Evolutionary conservation across 2,888 invertebrate genomes (phyloP), one percentile per base, ranked within the genome.

Genomic region (Hesperia comma): DNA sequence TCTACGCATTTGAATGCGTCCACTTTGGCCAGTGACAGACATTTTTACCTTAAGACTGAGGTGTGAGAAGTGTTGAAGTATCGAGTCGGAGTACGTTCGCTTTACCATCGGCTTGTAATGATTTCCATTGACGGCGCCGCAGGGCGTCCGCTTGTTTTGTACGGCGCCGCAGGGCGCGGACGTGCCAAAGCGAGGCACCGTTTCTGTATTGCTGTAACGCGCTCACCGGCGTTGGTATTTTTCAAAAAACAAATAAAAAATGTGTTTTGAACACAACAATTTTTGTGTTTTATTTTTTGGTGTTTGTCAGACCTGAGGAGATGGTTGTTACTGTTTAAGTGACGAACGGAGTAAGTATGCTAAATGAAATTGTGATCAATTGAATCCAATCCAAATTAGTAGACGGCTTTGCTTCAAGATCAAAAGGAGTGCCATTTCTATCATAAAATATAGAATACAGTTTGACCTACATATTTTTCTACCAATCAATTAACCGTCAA

Each of bases 211-310:
- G 76, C 78, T 82, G 78, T 77, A 87, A 82, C 87, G 82, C 80
- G 74, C 75, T 87, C 89, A 90, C 71, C 91, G 83, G 80, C 86
- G 89, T 86, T 88, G 80, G 87, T 87, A 90, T 90, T 92, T 92
- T 92, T 90, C 90, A 91, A 91, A 92, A 92, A 92, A 85, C 90
- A 88, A 79, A 79, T 79, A 90, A 90, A 90, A 92, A 92, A 90
- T 81, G 92, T 92, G 92, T 92, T 92, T 90, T 86, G 80, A 92
- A 92, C 92, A 92, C 92, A 90, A 92, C 92, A 92, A 80, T 83
- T 71, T 69, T 68, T 82, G 63, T 82, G 77, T 85, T 92, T 91
- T 81, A 76, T 85, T 90, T 83, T 63, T 15, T 61, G n/a, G 12
- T 26, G n/a, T 46, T 12, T n/a, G 32, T 33, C n/a, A 26, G 26